phyloP scores from a whole-genome alignment of 2,113 vertebrate genomes.

The Uropsilus gracilis region DNA sequence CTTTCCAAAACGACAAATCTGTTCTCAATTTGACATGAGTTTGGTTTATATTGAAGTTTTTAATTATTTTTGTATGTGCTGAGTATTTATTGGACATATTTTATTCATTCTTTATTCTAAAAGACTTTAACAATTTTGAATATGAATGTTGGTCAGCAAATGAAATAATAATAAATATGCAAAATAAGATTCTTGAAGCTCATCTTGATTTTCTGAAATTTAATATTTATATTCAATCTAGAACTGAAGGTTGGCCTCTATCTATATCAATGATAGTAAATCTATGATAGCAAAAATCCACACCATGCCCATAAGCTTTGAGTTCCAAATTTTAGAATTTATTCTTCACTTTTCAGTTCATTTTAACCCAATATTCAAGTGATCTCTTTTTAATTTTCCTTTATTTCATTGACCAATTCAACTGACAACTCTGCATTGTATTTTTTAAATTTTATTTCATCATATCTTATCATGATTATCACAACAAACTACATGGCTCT shows the following conservation, averaged over 20 bases:
- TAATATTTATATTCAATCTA: neutral
- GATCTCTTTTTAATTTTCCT: neutral
- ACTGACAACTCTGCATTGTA: no score
- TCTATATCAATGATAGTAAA: neutral
- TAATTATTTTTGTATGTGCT: neutral
- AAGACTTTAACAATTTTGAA: neutral
- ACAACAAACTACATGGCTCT: neutral
- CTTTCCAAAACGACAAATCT: neutral
- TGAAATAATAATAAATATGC: neutral
- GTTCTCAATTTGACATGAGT: slow-evolving; percentile 1
- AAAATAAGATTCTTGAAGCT: no score
- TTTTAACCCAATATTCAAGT: neutral
- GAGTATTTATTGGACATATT: slow-evolving; percentile 7
- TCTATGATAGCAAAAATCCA: neutral
- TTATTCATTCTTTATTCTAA: neutral
- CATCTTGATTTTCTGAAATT: slow-evolving; percentile 33
- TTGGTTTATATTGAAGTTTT: slow-evolving; percentile 16
- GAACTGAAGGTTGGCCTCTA: neutral
- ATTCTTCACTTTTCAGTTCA: neutral
- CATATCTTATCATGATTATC: neutral
- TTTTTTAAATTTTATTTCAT: neutral
- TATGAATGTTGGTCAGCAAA: neutral
- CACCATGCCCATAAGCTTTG: neutral
- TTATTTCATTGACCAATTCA: neutral
- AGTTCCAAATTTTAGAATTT: neutral